A percentile compares a stretch with the other conserved stretches of the same genome.
Conservation (phyloP, 2,113 vertebrate genomes). For the Neolamprologus modestus region DNA sequence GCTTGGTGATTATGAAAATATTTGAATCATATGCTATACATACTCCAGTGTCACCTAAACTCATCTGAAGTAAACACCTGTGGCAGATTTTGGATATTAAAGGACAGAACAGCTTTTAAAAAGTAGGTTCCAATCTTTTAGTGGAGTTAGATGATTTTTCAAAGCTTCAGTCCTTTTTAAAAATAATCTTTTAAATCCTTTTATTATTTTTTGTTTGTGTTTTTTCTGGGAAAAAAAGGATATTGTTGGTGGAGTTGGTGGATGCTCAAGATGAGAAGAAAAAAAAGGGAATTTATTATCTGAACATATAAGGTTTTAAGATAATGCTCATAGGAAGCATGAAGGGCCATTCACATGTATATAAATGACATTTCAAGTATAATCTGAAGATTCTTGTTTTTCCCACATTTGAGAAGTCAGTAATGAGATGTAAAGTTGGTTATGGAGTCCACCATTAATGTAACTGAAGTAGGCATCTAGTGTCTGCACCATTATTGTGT, state of each 20-base stretch:
- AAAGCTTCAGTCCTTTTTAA: background rate
- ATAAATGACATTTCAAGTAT: background rate
- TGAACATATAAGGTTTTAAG: background rate
- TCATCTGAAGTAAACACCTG: background rate
- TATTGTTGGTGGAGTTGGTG: background rate
- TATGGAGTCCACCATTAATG: background rate
- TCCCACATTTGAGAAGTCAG: background rate
- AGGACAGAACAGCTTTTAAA: background rate
- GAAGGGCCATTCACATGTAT: background rate
- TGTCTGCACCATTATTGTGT: background rate
- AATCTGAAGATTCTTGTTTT: background rate
- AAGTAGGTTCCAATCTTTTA: background rate
- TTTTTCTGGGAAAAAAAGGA: background rate
- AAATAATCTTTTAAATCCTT: background rate
- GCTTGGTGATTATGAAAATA: background rate
- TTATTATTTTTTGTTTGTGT: background rate
- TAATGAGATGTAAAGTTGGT: background rate
- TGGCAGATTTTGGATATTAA: background rate
- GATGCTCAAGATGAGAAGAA: accelerated
- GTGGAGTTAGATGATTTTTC: background rate
- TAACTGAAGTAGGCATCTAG: background rate
- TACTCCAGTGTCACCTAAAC: background rate
- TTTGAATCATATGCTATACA: background rate
- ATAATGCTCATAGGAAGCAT: background rate
- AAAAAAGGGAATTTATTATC: background rate